Percentiles rank a stretch among this genome's conserved stretches.
Evolutionary conservation across 2,113 vertebrate genomes (phyloP).

Genomic region (Anolis sagrei): DNA sequence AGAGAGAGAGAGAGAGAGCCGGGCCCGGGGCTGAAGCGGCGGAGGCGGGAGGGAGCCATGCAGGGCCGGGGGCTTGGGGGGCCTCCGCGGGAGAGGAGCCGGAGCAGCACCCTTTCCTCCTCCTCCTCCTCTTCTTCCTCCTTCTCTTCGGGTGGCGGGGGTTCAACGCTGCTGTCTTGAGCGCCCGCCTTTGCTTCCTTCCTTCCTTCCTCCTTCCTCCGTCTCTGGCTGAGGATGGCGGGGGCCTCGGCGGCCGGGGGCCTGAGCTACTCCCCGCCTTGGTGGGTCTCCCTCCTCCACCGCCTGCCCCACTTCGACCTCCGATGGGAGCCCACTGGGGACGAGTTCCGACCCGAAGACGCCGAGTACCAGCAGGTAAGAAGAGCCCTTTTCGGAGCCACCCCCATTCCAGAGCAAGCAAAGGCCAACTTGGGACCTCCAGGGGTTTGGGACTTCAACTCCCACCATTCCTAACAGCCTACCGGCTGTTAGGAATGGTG

Average conservation of each 20-base stretch:
- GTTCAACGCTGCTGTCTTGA: too few species aligned
- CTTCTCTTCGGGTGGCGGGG: too few species aligned
- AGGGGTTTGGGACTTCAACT: too few species aligned
- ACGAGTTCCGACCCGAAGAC: conserved; percentile 91
- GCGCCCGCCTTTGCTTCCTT: too few species aligned
- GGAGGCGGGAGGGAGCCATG: not conserved
- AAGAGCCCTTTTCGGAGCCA: too few species aligned
- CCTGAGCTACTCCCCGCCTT: conserved; percentile 91
- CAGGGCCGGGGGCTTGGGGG: not conserved
- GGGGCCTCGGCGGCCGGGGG: conserved; percentile 77
- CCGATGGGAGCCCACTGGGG: conserved; percentile 86
- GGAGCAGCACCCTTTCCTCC: too few species aligned
- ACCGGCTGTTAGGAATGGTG: too few species aligned
- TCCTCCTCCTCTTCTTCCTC: not conserved
- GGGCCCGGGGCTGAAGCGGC: not conserved
- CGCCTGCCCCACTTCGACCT: conserved; percentile 91
- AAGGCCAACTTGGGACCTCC: too few species aligned
- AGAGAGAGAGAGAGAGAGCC: not conserved
- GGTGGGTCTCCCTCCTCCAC: conserved; percentile 95
- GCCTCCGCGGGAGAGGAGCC: too few species aligned
- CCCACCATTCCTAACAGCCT: too few species aligned
- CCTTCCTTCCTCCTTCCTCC: not conserved
- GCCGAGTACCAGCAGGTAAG: conserved; percentile 92
- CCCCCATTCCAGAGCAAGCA: too few species aligned
- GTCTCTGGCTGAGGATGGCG: conserved; percentile 24